Conservation (phyloP, 2,113 vertebrate species). For the human (Homo sapiens) region GRCh38 chr4:122261001-122261500, state of each 20-base stretch:
- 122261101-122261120: neutral
- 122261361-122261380: neutral
- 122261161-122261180: neutral
- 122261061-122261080: neutral
- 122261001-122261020: neutral
- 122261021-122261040: neutral
- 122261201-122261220: neutral
- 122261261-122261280: neutral
- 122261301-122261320: neutral
- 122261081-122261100: neutral
- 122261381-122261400: neutral
- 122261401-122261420: neutral
- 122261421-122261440: neutral
- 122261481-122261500: neutral
- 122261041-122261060: neutral
- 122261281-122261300: neutral
- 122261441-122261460: neutral
- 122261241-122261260: neutral
- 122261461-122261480: neutral
- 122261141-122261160: neutral
- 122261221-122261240: neutral
- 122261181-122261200: neutral
- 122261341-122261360: neutral
- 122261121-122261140: slow-evolving; percentile 22
- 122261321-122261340: neutral